Evolutionary conservation across 1,140 invertebrate genomes (phyloP).

Genomic region (Drosophila rufa): DNA sequence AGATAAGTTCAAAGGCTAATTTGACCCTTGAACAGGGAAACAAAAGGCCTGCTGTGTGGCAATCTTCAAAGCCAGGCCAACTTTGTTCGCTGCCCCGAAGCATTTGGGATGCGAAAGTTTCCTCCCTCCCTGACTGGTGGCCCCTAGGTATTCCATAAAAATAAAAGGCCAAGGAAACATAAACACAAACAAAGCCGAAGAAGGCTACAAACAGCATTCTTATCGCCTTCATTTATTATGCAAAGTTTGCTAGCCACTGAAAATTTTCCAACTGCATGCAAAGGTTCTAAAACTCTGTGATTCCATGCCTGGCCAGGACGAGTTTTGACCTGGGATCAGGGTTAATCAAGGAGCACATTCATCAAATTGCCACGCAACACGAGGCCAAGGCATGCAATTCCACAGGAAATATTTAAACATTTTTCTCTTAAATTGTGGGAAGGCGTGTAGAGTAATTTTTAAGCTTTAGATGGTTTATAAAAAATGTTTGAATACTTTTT

Average conservation of each 20-base stretch:
- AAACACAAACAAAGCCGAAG: slow-evolving; percentile 49
- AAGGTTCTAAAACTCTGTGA: slow-evolving; percentile 5
- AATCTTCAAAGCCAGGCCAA: slow-evolving; percentile 42
- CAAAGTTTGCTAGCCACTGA: slow-evolving; percentile 54
- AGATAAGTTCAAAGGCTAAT: slow-evolving; percentile 34
- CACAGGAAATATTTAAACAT: slow-evolving; percentile 12
- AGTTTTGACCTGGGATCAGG: slow-evolving; percentile 19
- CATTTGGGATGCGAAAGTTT: slow-evolving; percentile 49
- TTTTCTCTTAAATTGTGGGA: slow-evolving; percentile 1
- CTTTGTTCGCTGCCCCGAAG: slow-evolving; percentile 11
- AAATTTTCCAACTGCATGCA: slow-evolving; percentile 58
- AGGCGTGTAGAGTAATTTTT: neutral
- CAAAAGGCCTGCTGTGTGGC: slow-evolving; percentile 15
- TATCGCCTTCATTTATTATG: slow-evolving; percentile 75
- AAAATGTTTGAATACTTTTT: too few species aligned
- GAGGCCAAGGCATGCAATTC: slow-evolving; percentile 54
- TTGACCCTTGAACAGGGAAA: slow-evolving; percentile 19
- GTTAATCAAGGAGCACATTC: slow-evolving; percentile 74
- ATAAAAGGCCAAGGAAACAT: slow-evolving; percentile 43
- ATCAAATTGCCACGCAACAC: slow-evolving; percentile 78
- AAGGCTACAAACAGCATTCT: slow-evolving; percentile 38
- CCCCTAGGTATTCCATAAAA: slow-evolving; percentile 56
- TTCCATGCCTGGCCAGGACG: neutral
- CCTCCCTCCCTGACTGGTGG: slow-evolving; percentile 14
- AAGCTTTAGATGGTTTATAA: neutral